A percentile compares a stretch with the other conserved stretches of the same genome.
Conservation (phyloP, 2,888 invertebrate genomes). For the Nomada hirtipes region DNA sequence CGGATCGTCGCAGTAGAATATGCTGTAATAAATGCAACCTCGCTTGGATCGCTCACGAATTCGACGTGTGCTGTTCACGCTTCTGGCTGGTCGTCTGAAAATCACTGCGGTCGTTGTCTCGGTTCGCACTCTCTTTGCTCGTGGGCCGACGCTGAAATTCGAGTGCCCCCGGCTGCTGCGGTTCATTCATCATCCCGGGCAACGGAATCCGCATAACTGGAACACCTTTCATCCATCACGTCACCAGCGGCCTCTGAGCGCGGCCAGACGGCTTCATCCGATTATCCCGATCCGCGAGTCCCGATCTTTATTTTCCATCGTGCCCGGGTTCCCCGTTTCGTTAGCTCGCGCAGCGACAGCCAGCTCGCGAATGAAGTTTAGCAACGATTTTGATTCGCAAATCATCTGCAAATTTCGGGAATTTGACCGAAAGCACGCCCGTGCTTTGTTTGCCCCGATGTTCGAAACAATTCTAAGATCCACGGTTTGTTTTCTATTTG, state of each 20-base stretch:
- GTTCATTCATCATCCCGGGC: conserved; percentile 70
- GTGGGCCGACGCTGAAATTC: conserved; percentile 54
- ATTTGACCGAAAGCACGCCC: too few relatives aligned
- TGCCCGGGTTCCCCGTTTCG: conserved; percentile 16
- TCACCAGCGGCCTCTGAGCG: conserved; percentile 31
- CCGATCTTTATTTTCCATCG: conserved; percentile 37
- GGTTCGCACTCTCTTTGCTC: conserved; percentile 32
- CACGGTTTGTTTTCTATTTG: too few relatives aligned
- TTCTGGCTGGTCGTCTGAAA: conserved; percentile 14
- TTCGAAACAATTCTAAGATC: too few relatives aligned
- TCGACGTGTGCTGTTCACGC: neutral
- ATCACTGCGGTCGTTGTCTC: conserved; percentile 43
- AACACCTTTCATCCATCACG: conserved; percentile 72
- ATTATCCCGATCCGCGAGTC: conserved; percentile 56
- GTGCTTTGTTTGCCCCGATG: too few relatives aligned
- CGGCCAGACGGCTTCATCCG: conserved; percentile 67
- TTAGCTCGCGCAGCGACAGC: neutral
- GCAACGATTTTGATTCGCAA: too few relatives aligned
- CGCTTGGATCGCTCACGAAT: too few relatives aligned
- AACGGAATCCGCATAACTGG: conserved; percentile 72
- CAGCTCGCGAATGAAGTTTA: too few relatives aligned
- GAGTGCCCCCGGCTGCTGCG: conserved; percentile 55
- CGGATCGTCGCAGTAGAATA: too few relatives aligned
- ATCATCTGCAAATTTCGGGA: too few relatives aligned
- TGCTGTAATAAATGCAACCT: neutral